Evolutionary conservation across 2,888 invertebrate species (phyloP), one percentile per base, ranked within the genome.

Genomic region (Melanostoma scalare): DNA sequence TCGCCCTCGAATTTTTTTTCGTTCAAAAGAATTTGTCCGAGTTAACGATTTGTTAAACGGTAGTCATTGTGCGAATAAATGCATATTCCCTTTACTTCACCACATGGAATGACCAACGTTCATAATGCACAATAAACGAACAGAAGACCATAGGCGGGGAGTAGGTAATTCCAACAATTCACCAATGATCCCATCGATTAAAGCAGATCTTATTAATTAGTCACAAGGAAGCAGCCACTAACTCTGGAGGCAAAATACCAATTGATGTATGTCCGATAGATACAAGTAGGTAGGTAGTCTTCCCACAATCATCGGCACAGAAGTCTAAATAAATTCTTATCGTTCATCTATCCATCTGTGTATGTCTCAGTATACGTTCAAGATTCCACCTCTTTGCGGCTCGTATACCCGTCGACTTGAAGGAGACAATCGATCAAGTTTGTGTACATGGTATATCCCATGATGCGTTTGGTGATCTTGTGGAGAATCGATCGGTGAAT

Each of bases 31-130:
- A 76, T 42, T 72, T 31, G 56, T 42, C 55, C 55, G 48, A 74
- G 67, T 79, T 79, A 84, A 79, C 79, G 78, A 84, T 84, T 84
- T 84, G 84, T 71, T 84, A 84, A 84, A 84, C 84, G 84, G 84
- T 79, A 84, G 79, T 84, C 71, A 79, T 84, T 84, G 84, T 84
- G 84, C 79, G 84, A 84, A 75, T 79, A 74, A 71, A 79, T 56
- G 68, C 50, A 46, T 53, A 8, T 52, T 55, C 48, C 42, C 52
- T 31, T 10, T 5, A 9, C n/a, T 6, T 30, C 5, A 35, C n/a
- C 36, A 4, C 55, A 69, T 46, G 31, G 38, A 72, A 63, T 77
- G 56, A 48, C 30, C 52, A 20, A 35, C 40, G 52, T 4, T 60
- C 8, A 38, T 8, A 20, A 40, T 38, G 36, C 3, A 36, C 68